Evolutionary conservation across 2,888 invertebrate species (phyloP).

Genomic region (Iselma pallidipennis): DNA sequence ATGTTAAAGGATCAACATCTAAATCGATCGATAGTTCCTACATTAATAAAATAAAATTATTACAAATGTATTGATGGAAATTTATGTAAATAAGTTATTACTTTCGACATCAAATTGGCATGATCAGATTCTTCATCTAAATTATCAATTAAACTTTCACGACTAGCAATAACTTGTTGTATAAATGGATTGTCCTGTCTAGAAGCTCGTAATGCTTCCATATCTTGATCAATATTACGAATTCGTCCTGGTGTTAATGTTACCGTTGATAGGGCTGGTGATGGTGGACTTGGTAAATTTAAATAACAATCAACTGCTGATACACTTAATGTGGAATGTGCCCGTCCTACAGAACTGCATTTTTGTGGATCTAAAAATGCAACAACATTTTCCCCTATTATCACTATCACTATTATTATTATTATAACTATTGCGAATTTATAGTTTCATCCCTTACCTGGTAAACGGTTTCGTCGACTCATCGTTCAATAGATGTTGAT

Average conservation of each 20-base stretch:
- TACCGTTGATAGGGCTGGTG: conserved; percentile 66
- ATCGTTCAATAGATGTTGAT: conserved; percentile 4
- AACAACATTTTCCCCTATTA: neutral
- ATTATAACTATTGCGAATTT: neutral
- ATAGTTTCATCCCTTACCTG: conserved; percentile 2
- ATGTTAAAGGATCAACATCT: conserved; percentile 72
- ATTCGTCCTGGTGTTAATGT: conserved; percentile 74
- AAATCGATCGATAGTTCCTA: conserved; percentile 59
- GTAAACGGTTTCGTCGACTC: conserved; percentile 13
- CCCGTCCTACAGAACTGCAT: conserved; percentile 45
- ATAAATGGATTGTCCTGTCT: conserved; percentile 84
- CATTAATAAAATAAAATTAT: conserved; percentile 1
- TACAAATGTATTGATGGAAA: conserved; percentile 28
- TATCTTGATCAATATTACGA: conserved; percentile 80
- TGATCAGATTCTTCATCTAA: conserved; percentile 77
- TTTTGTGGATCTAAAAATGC: conserved; percentile 27
- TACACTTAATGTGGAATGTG: conserved; percentile 53
- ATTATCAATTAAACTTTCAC: conserved; percentile 76
- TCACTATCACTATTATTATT: neutral
- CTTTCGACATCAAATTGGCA: conserved; percentile 78
- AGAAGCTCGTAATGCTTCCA: conserved; percentile 79
- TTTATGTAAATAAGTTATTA: conserved; percentile 49
- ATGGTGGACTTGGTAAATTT: conserved; percentile 54
- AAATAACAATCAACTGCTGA: conserved; percentile 53
- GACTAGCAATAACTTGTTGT: conserved; percentile 76